Evolutionary conservation across 2,888 invertebrate species (phyloP), one percentile per base, ranked within the genome.

Genomic region (Hemithea aestivaria): DNA sequence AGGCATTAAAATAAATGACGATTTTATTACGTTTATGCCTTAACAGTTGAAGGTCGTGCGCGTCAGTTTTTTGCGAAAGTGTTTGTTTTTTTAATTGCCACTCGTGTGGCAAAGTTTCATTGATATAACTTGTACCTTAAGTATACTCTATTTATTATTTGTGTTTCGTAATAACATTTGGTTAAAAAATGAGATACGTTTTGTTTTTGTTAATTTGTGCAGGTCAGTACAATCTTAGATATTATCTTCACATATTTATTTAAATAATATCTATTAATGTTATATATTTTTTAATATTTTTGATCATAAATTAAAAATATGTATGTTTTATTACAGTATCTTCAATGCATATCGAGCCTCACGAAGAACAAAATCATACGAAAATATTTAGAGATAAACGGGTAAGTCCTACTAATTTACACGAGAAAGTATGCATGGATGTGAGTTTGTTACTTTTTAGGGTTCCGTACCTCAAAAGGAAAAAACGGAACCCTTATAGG

Each of bases 161-260:
- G n/a, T n/a, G n/a, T n/a, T n/a, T n/a, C n/a, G n/a, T n/a, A n/a
- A n/a, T n/a, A 20, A 10, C 10, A 31, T 8, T 6, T 8, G 9
- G 9, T 25, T 6, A 32, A 27, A 10, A 27, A 10, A 48, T 48
- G 41, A 32, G 21, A 8, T 20, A 10, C 9, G 6, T 39, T 11
- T 21, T 42, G n/a, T 12, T 42, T 6, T 9, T 39, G 10, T 1
- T 40, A 10, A 39, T 30, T 10, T 36, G n/a, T 10, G 10, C 34
- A 29, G 48, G 44, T 48, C 28, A 30, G 42, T 37, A 22, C 9
- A n/a, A 23, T 20, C 21, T 27, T 21, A 8, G 5, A 5, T 8
- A 5, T 24, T 4, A 24, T 8, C 8, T 4, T 8, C 5, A 8
- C 10, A 2, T 5, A 8, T 28, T 9, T 10, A 8, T 10, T 21